phyloP scores from a whole-genome alignment of 2,113 vertebrate genomes.

The Chionomys nivalis region DNA sequence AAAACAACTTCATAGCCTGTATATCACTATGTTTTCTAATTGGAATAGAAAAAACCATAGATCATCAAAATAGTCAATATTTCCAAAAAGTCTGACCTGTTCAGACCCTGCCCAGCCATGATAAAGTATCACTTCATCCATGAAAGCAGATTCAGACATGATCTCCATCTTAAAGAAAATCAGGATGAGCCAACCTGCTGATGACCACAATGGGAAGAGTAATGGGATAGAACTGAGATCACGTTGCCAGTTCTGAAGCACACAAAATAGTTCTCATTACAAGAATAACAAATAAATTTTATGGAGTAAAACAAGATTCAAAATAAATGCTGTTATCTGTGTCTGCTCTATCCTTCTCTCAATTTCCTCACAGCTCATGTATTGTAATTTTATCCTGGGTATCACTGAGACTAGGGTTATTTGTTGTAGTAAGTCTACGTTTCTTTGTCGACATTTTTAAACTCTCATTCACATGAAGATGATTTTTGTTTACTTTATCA shows the following conservation, averaged over 20 bases:
- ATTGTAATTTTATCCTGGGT: not conserved
- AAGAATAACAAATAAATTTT: no score
- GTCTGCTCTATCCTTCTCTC: not conserved
- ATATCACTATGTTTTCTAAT: not conserved
- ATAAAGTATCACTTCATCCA: not conserved
- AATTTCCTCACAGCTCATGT: not conserved
- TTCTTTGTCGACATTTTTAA: slow-evolving; percentile 3
- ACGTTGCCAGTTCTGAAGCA: not conserved
- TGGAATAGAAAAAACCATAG: not conserved
- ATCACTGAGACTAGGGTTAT: not conserved
- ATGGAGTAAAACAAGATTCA: not conserved
- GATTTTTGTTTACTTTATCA: slow-evolving; percentile 26
- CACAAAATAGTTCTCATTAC: not conserved
- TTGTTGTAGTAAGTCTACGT: not conserved
- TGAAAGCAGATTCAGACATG: not conserved
- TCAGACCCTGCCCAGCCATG: not conserved
- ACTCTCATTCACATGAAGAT: not conserved
- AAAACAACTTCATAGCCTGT: not conserved
- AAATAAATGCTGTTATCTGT: not conserved
- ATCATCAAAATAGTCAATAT: not conserved
- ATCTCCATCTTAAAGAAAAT: not conserved
- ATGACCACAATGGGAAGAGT: not conserved
- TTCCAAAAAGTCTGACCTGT: not conserved
- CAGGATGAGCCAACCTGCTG: not conserved
- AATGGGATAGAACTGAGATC: not conserved